Conservation (phyloP, 2,797 vertebrate species). For the Salmo trutta region DNA sequence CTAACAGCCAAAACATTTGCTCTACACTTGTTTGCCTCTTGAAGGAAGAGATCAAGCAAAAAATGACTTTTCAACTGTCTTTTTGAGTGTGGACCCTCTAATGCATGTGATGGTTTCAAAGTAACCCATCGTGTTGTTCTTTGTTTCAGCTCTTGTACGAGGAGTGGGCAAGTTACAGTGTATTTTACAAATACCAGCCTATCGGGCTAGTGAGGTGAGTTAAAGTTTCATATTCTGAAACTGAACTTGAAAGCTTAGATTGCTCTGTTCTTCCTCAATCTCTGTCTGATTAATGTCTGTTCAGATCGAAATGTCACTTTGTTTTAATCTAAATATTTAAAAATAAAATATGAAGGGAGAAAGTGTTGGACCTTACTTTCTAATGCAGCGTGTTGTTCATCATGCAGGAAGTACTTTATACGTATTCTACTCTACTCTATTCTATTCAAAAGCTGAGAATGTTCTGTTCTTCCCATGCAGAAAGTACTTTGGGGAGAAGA, state of each 20-base stretch:
- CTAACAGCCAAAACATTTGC: neutral
- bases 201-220: conserved; percentile 88
- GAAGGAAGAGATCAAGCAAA: neutral
- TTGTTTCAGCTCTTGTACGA: conserved; percentile 87
- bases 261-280: neutral
- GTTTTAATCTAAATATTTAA: neutral
- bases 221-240: neutral
- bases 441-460: neutral
- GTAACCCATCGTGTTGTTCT: neutral
- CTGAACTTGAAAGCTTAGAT: neutral
- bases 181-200: conserved; percentile 96
- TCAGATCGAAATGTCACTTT: neutral
- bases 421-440: conserved; percentile 7
- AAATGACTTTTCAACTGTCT: neutral
- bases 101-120: neutral
- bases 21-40: neutral
- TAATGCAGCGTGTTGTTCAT: neutral
- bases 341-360: neutral
- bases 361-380: neutral
- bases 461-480: conserved; percentile 61
- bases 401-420: neutral
- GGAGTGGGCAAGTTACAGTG: conserved; percentile 93
- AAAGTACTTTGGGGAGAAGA: conserved; percentile 99
- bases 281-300: neutral
- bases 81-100: neutral